These are phyloP conservation scores for Sinohyriopsis cumingii DNA, from an alignment of 2,888 invertebrate genomes.

Conservation along the genomic window DNA sequence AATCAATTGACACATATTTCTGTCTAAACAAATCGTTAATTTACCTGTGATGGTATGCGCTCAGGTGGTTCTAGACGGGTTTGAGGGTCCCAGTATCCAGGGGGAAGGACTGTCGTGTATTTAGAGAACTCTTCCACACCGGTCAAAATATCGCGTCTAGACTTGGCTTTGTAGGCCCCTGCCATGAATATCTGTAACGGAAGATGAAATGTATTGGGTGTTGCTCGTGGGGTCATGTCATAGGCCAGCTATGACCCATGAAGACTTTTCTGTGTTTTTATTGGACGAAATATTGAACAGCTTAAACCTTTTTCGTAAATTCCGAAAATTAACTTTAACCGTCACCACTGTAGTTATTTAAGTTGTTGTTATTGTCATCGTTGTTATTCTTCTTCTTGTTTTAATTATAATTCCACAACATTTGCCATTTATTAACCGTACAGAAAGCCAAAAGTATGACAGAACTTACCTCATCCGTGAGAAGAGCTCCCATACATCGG, in stretches of 20 bases:
- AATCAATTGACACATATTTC: no score
- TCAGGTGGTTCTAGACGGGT: constrained; percentile 75
- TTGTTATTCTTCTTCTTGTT: no score
- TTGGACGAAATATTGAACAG: not conserved
- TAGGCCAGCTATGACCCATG: not conserved
- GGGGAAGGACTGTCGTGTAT: constrained; percentile 84
- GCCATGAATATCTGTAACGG: constrained; percentile 60
- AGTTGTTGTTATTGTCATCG: no score
- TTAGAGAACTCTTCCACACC: constrained; percentile 97
- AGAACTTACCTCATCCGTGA: constrained; percentile 86
- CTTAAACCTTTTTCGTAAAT: no score
- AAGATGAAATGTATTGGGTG: not conserved
- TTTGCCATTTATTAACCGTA: no score
- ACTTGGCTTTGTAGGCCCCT: constrained; percentile 59
- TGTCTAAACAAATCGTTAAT: not conserved
- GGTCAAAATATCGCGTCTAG: constrained; percentile 87
- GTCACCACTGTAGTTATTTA: no score
- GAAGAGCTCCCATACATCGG: constrained; percentile 92
- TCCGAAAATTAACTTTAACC: no score
- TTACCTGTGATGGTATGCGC: constrained; percentile 48
- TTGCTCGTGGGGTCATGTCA: not conserved
- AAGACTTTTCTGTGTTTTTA: not conserved
- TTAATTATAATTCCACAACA: no score
- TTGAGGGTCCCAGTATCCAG: constrained; percentile 96
- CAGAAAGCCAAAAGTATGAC: no score